Conservation (phyloP, 2,888 invertebrate species). For the Hypomecis atomaria region DNA sequence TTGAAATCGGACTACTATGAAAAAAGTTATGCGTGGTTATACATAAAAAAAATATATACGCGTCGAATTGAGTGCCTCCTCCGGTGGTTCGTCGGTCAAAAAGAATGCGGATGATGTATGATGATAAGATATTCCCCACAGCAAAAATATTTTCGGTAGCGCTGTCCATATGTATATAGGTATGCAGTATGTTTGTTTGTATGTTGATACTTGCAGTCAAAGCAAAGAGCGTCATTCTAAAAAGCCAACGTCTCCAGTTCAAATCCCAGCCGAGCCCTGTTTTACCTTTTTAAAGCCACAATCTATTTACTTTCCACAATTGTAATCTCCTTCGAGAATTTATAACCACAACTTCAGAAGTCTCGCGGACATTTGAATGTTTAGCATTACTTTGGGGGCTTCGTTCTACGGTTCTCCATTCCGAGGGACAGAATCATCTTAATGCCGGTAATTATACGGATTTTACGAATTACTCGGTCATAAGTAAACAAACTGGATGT, state of each 20-base stretch:
- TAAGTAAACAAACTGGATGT: slow-evolving; percentile 81
- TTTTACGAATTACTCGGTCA: slow-evolving; percentile 82
- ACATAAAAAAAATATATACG: too few relatives aligned
- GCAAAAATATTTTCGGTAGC: too few relatives aligned
- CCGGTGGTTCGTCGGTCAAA: too few relatives aligned
- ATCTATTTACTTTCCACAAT: slow-evolving; percentile 61
- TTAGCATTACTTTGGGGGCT: slow-evolving; percentile 76
- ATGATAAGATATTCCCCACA: too few relatives aligned
- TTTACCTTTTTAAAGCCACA: slow-evolving; percentile 48
- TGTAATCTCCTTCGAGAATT: slow-evolving; percentile 70
- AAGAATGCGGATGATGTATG: too few relatives aligned
- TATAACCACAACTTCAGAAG: slow-evolving; percentile 74
- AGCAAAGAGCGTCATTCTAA: slow-evolving; percentile 58
- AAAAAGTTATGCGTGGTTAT: too few relatives aligned
- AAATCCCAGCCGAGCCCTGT: slow-evolving; percentile 80
- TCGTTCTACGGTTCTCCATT: slow-evolving; percentile 46
- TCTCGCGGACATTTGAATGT: slow-evolving; percentile 80
- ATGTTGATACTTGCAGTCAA: too few relatives aligned
- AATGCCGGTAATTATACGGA: slow-evolving; percentile 84
- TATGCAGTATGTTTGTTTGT: too few relatives aligned
- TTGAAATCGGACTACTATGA: too few relatives aligned
- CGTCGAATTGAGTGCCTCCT: too few relatives aligned
- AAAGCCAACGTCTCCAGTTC: slow-evolving; percentile 83
- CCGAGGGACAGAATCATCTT: slow-evolving; percentile 79
- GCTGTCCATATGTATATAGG: too few relatives aligned